Conservation (phyloP, 2,888 invertebrate genomes). For the Lottia scabra region DNA sequence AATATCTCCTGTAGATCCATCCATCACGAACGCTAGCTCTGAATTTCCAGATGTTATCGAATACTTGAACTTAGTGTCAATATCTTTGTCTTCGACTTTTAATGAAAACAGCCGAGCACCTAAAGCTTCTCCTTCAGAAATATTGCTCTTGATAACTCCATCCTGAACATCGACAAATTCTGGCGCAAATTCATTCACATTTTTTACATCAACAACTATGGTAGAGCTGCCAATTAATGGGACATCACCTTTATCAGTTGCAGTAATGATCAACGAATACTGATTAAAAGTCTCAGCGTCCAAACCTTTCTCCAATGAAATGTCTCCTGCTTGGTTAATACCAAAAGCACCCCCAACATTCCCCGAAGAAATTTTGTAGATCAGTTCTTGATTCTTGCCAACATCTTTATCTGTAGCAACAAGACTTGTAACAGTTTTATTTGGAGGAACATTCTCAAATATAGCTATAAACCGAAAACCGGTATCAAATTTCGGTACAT, state of each 20-base stretch:
- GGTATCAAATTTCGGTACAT: constrained; percentile 37
- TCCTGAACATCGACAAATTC: not conserved
- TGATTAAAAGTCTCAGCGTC: constrained; percentile 30
- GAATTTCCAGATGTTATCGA: constrained; percentile 1
- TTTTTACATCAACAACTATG: constrained; percentile 30
- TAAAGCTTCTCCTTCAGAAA: not conserved
- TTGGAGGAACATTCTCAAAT: constrained; percentile 30
- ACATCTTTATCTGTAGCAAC: constrained; percentile 40
- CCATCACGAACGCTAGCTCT: not conserved
- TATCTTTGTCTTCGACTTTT: not conserved
- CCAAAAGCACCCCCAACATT: constrained; percentile 28
- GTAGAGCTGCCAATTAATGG: constrained; percentile 34
- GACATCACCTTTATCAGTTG: constrained; percentile 35
- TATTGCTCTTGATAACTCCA: not conserved
- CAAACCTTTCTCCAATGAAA: constrained; percentile 24
- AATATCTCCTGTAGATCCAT: constrained; percentile 79
- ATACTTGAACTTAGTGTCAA: not conserved
- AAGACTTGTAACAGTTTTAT: constrained; percentile 15
- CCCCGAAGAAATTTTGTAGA: constrained; percentile 31
- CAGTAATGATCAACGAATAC: constrained; percentile 35
- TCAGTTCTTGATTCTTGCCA: constrained; percentile 32
- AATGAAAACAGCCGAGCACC: not conserved
- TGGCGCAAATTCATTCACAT: not conserved
- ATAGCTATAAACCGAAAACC: constrained; percentile 29
- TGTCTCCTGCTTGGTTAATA: constrained; percentile 24